These are phyloP conservation scores for Stictonetta naevosa DNA, from an alignment of 2,113 vertebrate genomes.

Conservation along the genomic window DNA sequence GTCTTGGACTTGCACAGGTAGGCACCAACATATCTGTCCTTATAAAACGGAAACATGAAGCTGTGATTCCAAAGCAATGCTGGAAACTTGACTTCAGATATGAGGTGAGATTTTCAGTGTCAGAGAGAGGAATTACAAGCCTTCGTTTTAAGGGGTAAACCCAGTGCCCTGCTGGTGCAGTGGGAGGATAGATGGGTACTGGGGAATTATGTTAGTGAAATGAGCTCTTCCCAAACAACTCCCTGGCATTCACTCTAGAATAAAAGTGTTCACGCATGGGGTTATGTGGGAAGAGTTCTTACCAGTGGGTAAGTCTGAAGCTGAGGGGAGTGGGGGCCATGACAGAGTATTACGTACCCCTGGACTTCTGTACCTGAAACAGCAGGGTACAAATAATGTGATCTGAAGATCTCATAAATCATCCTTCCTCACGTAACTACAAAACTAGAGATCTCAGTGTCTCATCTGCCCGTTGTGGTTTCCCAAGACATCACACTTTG, in stretches of 20 bases:
- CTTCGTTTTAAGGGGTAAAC: background rate
- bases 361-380: background rate
- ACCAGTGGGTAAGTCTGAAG: background rate
- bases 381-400: background rate
- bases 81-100: background rate
- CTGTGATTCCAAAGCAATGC: background rate
- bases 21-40: background rate
- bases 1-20: background rate
- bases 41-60: background rate
- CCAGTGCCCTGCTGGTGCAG: background rate
- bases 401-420: background rate
- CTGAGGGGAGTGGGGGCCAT: background rate
- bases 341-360: fast-evolving
- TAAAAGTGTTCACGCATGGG: background rate
- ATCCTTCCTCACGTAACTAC: background rate
- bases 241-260: background rate
- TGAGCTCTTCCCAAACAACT: background rate
- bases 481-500: background rate
- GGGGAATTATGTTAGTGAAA: background rate
- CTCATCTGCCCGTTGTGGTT: background rate
- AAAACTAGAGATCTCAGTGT: background rate
- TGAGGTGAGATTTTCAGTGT: background rate
- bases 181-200: background rate
- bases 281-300: background rate
- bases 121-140: background rate